Percentiles rank a stretch among this genome's conserved stretches.
These are phyloP conservation scores for Chrysogorgia sp. DNA, from an alignment of 92 coral and sea anemone species.

Conservation along the genomic window DNA sequence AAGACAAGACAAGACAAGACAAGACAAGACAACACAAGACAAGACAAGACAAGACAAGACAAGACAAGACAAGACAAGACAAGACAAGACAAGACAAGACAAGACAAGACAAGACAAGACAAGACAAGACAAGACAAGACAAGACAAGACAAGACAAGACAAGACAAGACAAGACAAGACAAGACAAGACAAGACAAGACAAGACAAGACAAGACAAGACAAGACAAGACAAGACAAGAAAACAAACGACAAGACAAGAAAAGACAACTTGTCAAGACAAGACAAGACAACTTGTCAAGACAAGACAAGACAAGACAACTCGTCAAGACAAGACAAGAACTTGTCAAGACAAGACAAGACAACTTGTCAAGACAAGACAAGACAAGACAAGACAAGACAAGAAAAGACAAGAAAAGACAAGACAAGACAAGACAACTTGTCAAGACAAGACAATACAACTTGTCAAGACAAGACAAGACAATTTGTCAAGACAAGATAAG, in stretches of 20 bases:
- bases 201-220: conserved; percentile 34
- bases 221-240: conserved; percentile 33
- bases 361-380: no score
- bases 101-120: conserved; percentile 12
- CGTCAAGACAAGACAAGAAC: no score
- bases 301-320: no score
- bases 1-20: conserved; percentile 9
- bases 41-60: conserved; percentile 11
- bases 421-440: no score
- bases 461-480: no score
- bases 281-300: no score
- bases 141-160: conserved; percentile 34
- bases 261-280: no score
- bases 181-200: conserved; percentile 9
- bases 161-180: conserved; percentile 10
- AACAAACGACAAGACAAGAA: no score
- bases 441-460: no score
- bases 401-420: no score
- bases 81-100: conserved; percentile 12
- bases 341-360: no score
- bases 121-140: conserved; percentile 13
- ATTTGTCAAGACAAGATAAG: conserved; percentile 13
- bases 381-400: no score
- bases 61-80: conserved; percentile 12
- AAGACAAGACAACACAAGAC: conserved; percentile 3